Conservation (phyloP, 2,888 invertebrate genomes). For the Syrista parreyssii region DNA sequence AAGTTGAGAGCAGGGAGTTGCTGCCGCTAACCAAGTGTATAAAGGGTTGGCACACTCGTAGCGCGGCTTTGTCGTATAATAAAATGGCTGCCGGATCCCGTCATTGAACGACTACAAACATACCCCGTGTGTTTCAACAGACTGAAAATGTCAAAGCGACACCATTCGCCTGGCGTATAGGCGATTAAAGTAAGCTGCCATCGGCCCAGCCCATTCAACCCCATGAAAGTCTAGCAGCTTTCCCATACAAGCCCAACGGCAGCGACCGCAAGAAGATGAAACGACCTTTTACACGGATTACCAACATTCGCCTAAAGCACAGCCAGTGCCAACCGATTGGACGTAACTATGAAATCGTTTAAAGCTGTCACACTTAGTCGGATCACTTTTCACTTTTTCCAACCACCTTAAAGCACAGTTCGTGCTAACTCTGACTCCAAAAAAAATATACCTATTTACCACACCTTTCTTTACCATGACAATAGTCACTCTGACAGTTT, state of each 20-base stretch:
- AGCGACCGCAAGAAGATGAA: not conserved
- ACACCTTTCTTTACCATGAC: not conserved
- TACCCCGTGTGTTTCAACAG: not conserved
- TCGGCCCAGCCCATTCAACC: constrained; percentile 24
- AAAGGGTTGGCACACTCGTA: not conserved
- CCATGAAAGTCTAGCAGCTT: not conserved
- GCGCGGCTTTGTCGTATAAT: constrained; percentile 27
- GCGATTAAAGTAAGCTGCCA: constrained; percentile 44
- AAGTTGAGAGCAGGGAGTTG: not conserved
- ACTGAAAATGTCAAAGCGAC: constrained; percentile 43
- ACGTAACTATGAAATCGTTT: not conserved
- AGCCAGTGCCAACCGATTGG: not conserved
- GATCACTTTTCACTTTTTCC: not conserved
- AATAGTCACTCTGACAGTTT: not conserved
- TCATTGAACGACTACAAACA: constrained; percentile 18
- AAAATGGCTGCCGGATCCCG: constrained; percentile 37
- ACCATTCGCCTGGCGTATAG: constrained; percentile 25
- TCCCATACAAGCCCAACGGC: not conserved
- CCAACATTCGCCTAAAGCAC: too few relatives aligned
- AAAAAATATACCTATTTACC: constrained; percentile 28
- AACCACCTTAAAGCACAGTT: not conserved
- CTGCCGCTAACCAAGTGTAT: not conserved
- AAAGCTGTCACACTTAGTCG: not conserved
- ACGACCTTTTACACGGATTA: not conserved
- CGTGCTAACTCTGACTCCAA: constrained; percentile 16